Evolutionary conservation across 1,140 invertebrate species (phyloP).

Genomic region (Sitodiplosis mosellana): DNA sequence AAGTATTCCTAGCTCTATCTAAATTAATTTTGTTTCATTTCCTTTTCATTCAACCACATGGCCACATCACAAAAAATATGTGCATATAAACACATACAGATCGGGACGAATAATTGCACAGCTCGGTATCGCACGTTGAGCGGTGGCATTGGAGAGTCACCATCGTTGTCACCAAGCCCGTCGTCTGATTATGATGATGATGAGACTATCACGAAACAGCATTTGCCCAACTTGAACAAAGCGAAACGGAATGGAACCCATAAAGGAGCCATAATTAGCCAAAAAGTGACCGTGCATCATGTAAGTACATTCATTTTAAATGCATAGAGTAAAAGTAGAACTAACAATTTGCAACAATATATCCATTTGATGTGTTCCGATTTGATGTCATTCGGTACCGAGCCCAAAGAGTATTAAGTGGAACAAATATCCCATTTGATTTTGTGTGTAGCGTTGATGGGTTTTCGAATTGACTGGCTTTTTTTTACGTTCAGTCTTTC

Average conservation of each 20-base stretch:
- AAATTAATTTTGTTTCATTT: constrained; percentile 7
- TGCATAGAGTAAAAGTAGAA: too few relatives aligned
- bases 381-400: too few relatives aligned
- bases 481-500: too few relatives aligned
- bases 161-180: constrained; percentile 23
- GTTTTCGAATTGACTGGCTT: too few relatives aligned
- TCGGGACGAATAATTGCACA: constrained; percentile 26
- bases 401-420: too few relatives aligned
- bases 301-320: constrained; percentile 17
- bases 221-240: constrained; percentile 15
- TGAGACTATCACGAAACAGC: constrained; percentile 14
- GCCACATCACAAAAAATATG: neutral
- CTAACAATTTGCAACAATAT: too few relatives aligned
- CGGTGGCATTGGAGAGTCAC: constrained; percentile 23
- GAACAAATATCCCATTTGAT: too few relatives aligned
- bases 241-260: constrained; percentile 24
- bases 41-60: neutral
- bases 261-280: constrained; percentile 25
- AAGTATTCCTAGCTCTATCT: neutral
- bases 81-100: constrained; percentile 13
- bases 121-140: constrained; percentile 22
- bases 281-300: constrained; percentile 26
- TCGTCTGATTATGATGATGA: constrained; percentile 27
- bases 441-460: too few relatives aligned
- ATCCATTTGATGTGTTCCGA: too few relatives aligned